Conservation (phyloP, 2,113 vertebrate genomes). For the Myiozetetes cayanensis region DNA sequence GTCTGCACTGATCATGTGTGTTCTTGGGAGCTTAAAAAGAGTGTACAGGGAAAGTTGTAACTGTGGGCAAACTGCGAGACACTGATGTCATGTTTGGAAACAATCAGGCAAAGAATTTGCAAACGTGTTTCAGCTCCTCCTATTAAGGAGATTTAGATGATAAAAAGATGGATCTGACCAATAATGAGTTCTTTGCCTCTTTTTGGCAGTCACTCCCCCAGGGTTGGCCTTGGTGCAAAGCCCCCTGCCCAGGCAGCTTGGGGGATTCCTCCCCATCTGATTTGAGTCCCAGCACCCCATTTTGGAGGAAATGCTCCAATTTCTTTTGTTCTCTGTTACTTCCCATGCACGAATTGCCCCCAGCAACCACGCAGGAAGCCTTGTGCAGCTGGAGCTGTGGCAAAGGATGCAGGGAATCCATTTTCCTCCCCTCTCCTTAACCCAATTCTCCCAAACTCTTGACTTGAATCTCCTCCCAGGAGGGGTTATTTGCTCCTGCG, state of each 20-base stretch:
- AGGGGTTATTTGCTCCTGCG: not conserved
- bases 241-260: not conserved
- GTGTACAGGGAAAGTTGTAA: not conserved
- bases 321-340: not conserved
- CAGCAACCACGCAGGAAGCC: not conserved
- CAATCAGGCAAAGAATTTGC: not conserved
- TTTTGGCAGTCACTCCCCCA: not conserved
- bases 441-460: not conserved
- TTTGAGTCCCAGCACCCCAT: not conserved
- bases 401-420: not conserved
- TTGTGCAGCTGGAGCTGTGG: not conserved
- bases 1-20: not conserved
- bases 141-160: not conserved
- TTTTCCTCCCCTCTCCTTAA: not conserved
- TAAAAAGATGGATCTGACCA: not conserved
- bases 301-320: not conserved
- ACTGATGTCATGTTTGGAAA: not conserved
- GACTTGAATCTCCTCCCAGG: not conserved
- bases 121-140: not conserved
- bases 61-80: not conserved
- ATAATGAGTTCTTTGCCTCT: accelerated
- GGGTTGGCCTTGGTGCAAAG: not conserved
- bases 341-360: not conserved
- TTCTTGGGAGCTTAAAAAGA: not conserved
- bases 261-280: not conserved